Evolutionary conservation across 2,888 invertebrate species (phyloP).

Genomic region (Cryptophagus acutangulus): DNA sequence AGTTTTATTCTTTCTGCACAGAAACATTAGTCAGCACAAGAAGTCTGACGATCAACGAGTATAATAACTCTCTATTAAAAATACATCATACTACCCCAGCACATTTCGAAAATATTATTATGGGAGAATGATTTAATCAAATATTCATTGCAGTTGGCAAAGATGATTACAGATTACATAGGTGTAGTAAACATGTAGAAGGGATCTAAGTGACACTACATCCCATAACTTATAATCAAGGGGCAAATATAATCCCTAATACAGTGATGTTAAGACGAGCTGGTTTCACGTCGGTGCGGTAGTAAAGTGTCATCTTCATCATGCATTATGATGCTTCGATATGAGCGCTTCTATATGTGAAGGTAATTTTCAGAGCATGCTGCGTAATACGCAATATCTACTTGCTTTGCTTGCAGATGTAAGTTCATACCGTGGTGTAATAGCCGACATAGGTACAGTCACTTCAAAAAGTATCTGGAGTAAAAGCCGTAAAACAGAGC

Average conservation of each 20-base stretch:
- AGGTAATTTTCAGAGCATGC: conserved; percentile 21
- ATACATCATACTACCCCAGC: no score
- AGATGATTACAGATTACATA: no score
- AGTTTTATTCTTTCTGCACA: neutral
- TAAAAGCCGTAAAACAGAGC: no score
- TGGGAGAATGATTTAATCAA: no score
- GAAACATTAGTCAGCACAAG: neutral
- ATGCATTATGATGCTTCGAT: conserved; percentile 28
- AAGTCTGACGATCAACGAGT: neutral
- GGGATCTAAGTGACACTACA: conserved; percentile 23
- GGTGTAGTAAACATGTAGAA: conserved; percentile 1
- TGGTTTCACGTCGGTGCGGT: conserved; percentile 33
- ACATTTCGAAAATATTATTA: no score
- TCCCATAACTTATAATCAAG: conserved; percentile 34
- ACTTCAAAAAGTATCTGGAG: no score
- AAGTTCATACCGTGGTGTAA: conserved; percentile 23
- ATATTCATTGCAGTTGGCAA: no score
- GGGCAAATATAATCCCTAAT: conserved; percentile 23
- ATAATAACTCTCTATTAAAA: conserved; percentile 1
- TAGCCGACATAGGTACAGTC: conserved; percentile 26
- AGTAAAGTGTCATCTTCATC: conserved; percentile 35
- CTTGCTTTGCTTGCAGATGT: conserved; percentile 13
- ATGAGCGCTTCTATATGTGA: conserved; percentile 1
- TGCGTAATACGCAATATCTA: conserved; percentile 23
- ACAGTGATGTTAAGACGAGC: conserved; percentile 20